Evolutionary conservation across 1,140 invertebrate genomes (phyloP).

Genomic region (Diplogasteroides magnus): DNA sequence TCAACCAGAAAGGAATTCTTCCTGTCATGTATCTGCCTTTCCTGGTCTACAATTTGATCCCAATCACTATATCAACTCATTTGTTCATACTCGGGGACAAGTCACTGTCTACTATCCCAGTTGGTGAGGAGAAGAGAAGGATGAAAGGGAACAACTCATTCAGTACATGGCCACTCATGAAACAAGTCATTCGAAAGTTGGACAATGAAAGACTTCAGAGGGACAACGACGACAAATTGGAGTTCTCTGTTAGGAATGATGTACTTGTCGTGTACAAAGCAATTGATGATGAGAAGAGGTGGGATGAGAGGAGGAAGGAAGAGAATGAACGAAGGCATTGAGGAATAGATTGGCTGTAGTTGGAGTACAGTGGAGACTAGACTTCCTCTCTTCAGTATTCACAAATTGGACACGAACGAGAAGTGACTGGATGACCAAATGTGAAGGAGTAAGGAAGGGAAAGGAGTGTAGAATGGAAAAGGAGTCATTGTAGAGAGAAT

Average conservation of each 20-base stretch:
- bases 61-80: slow-evolving; percentile 25
- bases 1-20: slow-evolving; percentile 4
- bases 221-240: slow-evolving; percentile 8
- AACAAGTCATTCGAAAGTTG: slow-evolving; percentile 24
- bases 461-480: background rate
- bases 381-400: slow-evolving; percentile 25
- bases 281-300: slow-evolving; percentile 13
- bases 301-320: background rate
- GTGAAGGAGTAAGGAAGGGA: slow-evolving; percentile 1
- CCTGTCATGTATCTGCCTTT: slow-evolving; percentile 9
- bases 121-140: slow-evolving; percentile 20
- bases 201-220: slow-evolving; percentile 12
- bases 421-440: slow-evolving; percentile 17
- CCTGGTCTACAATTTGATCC: background rate
- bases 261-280: slow-evolving; percentile 18
- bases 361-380: slow-evolving; percentile 25
- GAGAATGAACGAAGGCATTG: background rate
- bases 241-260: slow-evolving; percentile 19
- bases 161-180: too few relatives aligned
- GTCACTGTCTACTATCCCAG: slow-evolving; percentile 25
- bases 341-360: slow-evolving; percentile 26
- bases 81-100: slow-evolving; percentile 28
- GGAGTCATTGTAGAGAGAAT: slow-evolving; percentile 67
- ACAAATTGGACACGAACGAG: slow-evolving; percentile 18
- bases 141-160: too few relatives aligned